These are phyloP conservation scores for Gymnodraco acuticeps DNA, from an alignment of 2,797 vertebrate species.

Conservation along the genomic window DNA sequence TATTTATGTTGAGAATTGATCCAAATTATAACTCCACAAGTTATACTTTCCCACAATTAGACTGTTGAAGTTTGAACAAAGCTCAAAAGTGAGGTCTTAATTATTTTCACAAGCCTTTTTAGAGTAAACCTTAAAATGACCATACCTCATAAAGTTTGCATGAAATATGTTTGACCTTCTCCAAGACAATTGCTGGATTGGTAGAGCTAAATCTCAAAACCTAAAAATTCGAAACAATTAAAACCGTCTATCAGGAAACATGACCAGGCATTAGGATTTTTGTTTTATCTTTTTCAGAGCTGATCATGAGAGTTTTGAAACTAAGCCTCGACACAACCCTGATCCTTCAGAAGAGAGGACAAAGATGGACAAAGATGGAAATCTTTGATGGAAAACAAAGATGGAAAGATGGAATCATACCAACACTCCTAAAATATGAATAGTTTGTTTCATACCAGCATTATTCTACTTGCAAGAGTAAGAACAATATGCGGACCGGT, in stretches of 20 bases:
- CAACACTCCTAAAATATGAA: conserved; percentile 29
- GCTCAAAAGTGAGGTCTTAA: neutral
- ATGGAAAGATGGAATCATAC: conserved; percentile 46
- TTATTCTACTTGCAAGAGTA: conserved; percentile 2
- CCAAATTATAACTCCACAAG: neutral
- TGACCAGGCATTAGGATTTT: neutral
- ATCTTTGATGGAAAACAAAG: too few relatives aligned
- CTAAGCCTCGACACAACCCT: conserved; percentile 35
- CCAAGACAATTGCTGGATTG: neutral
- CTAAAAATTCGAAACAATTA: neutral
- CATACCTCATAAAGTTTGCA: neutral
- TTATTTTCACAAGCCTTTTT: neutral
- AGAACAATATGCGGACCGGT: neutral
- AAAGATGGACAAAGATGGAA: too few relatives aligned
- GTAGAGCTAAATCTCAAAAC: neutral
- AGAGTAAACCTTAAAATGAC: neutral
- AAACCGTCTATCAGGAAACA: neutral
- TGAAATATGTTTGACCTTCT: neutral
- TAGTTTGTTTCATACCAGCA: conserved; percentile 30
- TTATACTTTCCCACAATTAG: neutral
- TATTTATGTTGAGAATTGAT: conserved; percentile 4
- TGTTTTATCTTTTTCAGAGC: conserved; percentile 24
- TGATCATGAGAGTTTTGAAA: conserved; percentile 39
- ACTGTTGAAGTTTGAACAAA: neutral
- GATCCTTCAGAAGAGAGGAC: conserved; percentile 33